phyloP scores from a whole-genome alignment of 2,113 vertebrate genomes.

The Centropristis striata region DNA sequence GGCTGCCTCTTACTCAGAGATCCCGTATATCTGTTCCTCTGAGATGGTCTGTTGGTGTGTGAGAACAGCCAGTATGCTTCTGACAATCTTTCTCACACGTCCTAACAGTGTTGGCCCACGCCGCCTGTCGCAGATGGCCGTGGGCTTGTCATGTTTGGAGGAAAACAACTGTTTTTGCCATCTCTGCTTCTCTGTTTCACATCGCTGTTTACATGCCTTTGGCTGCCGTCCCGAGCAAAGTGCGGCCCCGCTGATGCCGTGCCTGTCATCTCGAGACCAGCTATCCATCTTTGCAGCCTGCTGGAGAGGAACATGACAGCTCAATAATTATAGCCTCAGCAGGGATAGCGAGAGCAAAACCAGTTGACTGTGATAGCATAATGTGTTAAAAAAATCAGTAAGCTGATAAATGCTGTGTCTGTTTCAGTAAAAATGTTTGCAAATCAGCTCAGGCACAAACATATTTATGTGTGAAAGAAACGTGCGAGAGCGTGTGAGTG shows the following conservation, averaged over 20 bases:
- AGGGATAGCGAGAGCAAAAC: constrained; percentile 33
- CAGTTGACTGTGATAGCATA: constrained; percentile 52
- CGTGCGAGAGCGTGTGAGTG: constrained; percentile 1
- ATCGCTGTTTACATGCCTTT: constrained; percentile 73
- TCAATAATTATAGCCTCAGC: constrained; percentile 66
- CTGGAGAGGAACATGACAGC: constrained; percentile 62
- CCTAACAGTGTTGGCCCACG: constrained; percentile 57
- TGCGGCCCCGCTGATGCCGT: constrained; percentile 40
- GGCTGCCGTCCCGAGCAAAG: constrained; percentile 65
- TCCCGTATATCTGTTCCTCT: constrained; percentile 15
- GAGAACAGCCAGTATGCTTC: constrained; percentile 57
- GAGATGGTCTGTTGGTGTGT: constrained; percentile 56
- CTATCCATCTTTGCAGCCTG: constrained; percentile 61
- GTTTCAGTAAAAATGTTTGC: constrained; percentile 41
- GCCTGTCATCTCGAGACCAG: constrained; percentile 63
- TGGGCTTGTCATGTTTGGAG: constrained; percentile 65
- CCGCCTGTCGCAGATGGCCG: constrained; percentile 69
- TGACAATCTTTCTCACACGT: constrained; percentile 60
- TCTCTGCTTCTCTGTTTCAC: constrained; percentile 55
- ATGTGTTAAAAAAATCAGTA: constrained; percentile 55
- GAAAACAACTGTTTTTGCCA: constrained; percentile 75
- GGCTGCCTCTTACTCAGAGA: constrained; percentile 31
- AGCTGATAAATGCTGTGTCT: constrained; percentile 54
- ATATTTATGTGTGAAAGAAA: constrained; percentile 44
- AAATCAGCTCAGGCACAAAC: constrained; percentile 34